Evolutionary conservation across 1,140 invertebrate genomes (phyloP).

Genomic region (Lordiphosa clarofinis): DNA sequence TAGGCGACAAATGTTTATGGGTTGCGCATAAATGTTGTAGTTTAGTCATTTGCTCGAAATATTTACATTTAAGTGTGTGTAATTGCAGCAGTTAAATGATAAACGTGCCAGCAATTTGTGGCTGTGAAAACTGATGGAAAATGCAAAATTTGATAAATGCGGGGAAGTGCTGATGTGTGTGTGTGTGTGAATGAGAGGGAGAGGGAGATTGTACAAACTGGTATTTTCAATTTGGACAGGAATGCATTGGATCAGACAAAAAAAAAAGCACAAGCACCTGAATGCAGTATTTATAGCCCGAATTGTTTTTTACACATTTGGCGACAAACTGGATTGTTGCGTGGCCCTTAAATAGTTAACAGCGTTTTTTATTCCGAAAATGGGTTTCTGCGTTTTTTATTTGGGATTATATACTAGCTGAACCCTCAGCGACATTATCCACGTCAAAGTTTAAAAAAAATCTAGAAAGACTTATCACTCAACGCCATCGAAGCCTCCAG

Average conservation of each 20-base stretch:
- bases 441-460: no score
- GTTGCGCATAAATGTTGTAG: slow-evolving; percentile 55
- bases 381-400: no score
- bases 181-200: background rate
- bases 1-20: slow-evolving; percentile 52
- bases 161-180: background rate
- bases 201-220: slow-evolving; percentile 4
- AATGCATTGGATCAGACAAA: no score
- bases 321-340: slow-evolving; percentile 3
- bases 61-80: slow-evolving; percentile 26
- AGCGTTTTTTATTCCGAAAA: no score
- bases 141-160: slow-evolving; percentile 36
- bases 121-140: slow-evolving; percentile 25
- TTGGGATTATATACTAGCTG: no score
- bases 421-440: no score
- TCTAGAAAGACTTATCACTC: no score
- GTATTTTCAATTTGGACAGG: slow-evolving; percentile 35
- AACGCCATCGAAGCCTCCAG: no score
- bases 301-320: background rate
- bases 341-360: background rate
- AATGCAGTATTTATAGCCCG: slow-evolving; percentile 18
- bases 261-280: slow-evolving; percentile 7
- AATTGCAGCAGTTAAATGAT: slow-evolving; percentile 53
- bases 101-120: slow-evolving; percentile 12
- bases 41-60: slow-evolving; percentile 28